Conservation (phyloP, 2,888 invertebrate genomes). For the Dolomedes plantarius region DNA sequence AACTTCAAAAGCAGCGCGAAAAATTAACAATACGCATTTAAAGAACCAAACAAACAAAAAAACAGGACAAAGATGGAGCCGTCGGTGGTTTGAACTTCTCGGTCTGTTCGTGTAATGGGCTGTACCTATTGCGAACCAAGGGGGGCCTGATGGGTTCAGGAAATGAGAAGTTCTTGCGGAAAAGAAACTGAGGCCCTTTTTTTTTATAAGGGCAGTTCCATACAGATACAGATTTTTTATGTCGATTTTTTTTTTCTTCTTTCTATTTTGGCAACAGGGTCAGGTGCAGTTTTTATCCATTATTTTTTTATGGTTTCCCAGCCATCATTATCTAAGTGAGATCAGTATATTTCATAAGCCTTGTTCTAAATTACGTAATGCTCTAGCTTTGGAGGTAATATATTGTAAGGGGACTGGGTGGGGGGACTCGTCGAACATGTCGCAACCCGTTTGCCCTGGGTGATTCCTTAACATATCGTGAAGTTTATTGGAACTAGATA, state of each 20-base stretch:
- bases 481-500: background rate
- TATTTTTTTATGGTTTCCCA: background rate
- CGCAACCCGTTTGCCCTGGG: background rate
- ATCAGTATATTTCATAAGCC: background rate
- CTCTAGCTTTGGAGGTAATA: background rate
- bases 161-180: background rate
- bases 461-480: background rate
- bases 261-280: background rate
- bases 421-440: background rate
- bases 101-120: background rate
- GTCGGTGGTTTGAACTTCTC: background rate
- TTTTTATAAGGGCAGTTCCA: background rate
- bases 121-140: background rate
- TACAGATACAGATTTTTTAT: background rate
- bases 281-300: background rate
- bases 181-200: background rate
- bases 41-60: constrained; percentile 4
- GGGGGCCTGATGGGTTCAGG: background rate
- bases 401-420: background rate
- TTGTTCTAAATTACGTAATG: constrained; percentile 3
- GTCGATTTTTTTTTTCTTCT: background rate
- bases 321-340: background rate
- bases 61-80: constrained; percentile 1
- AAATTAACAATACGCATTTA: background rate
- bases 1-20: background rate